Conservation (phyloP, 2,797 vertebrate species). For the Microchirus variegatus region DNA sequence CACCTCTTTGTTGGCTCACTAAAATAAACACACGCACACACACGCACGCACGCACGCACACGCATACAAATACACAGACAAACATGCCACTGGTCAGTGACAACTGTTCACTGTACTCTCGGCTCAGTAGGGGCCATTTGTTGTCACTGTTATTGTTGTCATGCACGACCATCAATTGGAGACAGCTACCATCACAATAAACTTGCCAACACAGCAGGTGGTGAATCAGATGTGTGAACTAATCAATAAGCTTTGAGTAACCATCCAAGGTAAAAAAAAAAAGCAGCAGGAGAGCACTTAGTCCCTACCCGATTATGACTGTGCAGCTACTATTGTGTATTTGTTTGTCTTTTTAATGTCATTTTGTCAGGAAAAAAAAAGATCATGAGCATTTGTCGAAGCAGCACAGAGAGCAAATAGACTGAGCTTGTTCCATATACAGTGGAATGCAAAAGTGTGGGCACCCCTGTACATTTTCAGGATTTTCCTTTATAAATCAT, state of each 20-base stretch:
- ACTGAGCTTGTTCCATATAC: too few relatives aligned
- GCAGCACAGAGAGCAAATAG: too few relatives aligned
- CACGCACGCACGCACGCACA: not conserved
- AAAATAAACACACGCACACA: slow-evolving; percentile 1
- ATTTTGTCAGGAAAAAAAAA: too few relatives aligned
- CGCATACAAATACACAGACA: not conserved
- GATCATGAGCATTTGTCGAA: too few relatives aligned
- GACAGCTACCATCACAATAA: slow-evolving; percentile 5
- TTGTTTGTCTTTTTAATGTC: too few relatives aligned
- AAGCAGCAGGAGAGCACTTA: not conserved
- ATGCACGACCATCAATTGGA: not conserved
- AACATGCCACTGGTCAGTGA: not conserved
- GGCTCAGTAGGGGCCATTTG: slow-evolving; percentile 12
- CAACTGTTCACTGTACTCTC: not conserved
- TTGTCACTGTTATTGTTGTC: not conserved
- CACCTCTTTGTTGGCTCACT: not conserved
- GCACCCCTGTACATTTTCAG: too few relatives aligned
- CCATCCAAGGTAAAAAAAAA: not conserved
- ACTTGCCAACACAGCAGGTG: not conserved
- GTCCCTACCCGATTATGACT: not conserved
- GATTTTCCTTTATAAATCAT: too few relatives aligned
- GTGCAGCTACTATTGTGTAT: not conserved
- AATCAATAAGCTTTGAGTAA: slow-evolving; percentile 12
- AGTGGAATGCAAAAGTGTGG: too few relatives aligned
- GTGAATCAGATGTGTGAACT: not conserved